phyloP scores from a whole-genome alignment of 2,113 vertebrate genomes.

The Pithys albifrons region DNA sequence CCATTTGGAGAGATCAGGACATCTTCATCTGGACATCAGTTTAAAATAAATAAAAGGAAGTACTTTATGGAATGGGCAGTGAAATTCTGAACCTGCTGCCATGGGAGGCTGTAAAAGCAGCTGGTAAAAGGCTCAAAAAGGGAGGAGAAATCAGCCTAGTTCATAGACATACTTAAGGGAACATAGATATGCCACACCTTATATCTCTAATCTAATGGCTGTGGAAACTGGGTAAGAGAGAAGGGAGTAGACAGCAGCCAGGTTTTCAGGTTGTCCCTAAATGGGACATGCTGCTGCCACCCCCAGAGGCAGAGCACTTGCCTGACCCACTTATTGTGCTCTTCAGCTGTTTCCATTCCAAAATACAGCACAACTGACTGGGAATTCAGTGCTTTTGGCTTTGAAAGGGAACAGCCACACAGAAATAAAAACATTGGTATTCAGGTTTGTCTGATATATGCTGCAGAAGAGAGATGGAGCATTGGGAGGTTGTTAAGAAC shows the following conservation, averaged over 20 bases:
- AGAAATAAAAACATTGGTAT: neutral
- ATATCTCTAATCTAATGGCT: neutral
- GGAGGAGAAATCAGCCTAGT: neutral
- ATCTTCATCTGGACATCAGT: neutral
- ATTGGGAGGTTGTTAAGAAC: neutral
- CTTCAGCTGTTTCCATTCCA: neutral
- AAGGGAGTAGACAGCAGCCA: neutral
- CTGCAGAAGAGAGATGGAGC: neutral
- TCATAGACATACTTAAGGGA: neutral
- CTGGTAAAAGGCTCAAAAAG: neutral
- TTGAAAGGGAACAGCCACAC: neutral
- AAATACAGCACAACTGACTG: neutral
- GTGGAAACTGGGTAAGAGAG: neutral
- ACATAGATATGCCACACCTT: neutral
- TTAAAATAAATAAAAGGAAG: neutral
- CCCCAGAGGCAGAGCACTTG: neutral
- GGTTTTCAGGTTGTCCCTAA: neutral
- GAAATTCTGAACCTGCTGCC: neutral
- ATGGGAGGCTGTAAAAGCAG: neutral
- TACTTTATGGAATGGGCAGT: neutral
- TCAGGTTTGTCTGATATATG: neutral
- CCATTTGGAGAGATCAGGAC: neutral
- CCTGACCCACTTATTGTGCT: neutral
- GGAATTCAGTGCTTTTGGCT: neutral
- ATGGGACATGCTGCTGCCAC: neutral